Conservation (phyloP, 2,113 vertebrate species). For the Triplophysa siluroides region DNA sequence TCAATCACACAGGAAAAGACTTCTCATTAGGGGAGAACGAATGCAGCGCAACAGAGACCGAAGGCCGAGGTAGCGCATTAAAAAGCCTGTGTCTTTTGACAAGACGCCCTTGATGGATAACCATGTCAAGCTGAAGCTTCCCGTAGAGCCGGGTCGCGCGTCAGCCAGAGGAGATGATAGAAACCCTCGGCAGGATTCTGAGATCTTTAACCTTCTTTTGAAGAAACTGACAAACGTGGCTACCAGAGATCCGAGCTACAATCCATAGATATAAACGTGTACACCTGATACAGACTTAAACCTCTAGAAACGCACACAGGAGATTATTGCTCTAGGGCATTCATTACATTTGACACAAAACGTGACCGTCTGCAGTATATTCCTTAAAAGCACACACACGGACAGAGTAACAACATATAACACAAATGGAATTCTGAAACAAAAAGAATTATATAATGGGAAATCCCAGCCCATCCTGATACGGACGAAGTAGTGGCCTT, state of each 20-base stretch:
- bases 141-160: constrained; percentile 22
- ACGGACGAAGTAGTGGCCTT: constrained; percentile 46
- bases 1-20: constrained; percentile 51
- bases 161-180: constrained; percentile 41
- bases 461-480: constrained; percentile 59
- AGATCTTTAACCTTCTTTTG: constrained; percentile 40
- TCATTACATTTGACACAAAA: constrained; percentile 29
- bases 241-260: not conserved
- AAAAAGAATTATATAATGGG: constrained; percentile 53
- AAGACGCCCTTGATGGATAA: constrained; percentile 56
- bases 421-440: constrained; percentile 45
- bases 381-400: constrained; percentile 13
- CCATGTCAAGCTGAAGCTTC: constrained; percentile 47
- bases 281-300: constrained; percentile 4
- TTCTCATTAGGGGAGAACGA: constrained; percentile 53
- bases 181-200: constrained; percentile 21
- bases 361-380: not conserved
- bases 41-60: constrained; percentile 42
- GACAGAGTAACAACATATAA: constrained; percentile 32
- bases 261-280: not conserved
- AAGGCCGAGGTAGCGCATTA: constrained; percentile 55
- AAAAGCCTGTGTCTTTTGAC: constrained; percentile 50
- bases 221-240: not conserved
- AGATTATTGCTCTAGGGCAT: constrained; percentile 6
- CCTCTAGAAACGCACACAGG: constrained; percentile 7